phyloP scores from a whole-genome alignment of 2,797 vertebrate species.

The Pseudomugil gertrudae region DNA sequence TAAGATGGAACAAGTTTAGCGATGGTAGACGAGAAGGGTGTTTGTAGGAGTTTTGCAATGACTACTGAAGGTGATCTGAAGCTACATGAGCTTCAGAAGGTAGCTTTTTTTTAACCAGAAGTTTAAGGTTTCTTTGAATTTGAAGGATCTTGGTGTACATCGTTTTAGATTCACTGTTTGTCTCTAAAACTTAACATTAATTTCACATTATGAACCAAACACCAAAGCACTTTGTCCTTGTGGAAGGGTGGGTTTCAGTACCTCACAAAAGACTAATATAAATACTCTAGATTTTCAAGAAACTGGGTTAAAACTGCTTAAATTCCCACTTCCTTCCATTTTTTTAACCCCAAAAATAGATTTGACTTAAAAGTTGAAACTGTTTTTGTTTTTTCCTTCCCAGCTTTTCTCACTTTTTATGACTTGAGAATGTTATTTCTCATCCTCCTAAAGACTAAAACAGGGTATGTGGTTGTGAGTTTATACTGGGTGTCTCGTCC shows the following conservation, averaged over 20 bases:
- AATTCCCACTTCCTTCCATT: too few relatives aligned
- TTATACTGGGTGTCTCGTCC: slow-evolving; percentile 47
- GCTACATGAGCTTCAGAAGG: neutral
- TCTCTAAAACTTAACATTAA: slow-evolving; percentile 6
- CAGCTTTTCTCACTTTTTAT: slow-evolving; percentile 1
- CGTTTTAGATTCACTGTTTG: slow-evolving; percentile 30
- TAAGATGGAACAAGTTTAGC: slow-evolving; percentile 8
- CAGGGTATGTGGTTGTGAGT: slow-evolving; percentile 32
- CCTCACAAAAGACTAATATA: slow-evolving; percentile 31
- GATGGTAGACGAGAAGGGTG: neutral
- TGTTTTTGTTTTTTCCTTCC: slow-evolving; percentile 1
- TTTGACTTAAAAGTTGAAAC: neutral
- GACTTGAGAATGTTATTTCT: slow-evolving; percentile 1
- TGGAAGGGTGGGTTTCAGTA: slow-evolving; percentile 35
- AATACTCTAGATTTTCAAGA: slow-evolving; percentile 1
- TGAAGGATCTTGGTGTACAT: slow-evolving; percentile 25
- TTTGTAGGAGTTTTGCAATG: neutral
- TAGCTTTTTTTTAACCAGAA: slow-evolving; percentile 23
- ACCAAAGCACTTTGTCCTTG: slow-evolving; percentile 68
- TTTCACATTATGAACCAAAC: slow-evolving; percentile 10
- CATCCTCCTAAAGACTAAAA: slow-evolving; percentile 34
- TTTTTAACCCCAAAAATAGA: neutral
- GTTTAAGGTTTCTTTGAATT: slow-evolving; percentile 1
- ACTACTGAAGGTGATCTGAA: slow-evolving; percentile 11
- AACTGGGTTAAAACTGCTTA: slow-evolving; percentile 1